Evolutionary conservation across 2,797 vertebrate genomes (phyloP).

Genomic region (Amblyopsis hoosieri): DNA sequence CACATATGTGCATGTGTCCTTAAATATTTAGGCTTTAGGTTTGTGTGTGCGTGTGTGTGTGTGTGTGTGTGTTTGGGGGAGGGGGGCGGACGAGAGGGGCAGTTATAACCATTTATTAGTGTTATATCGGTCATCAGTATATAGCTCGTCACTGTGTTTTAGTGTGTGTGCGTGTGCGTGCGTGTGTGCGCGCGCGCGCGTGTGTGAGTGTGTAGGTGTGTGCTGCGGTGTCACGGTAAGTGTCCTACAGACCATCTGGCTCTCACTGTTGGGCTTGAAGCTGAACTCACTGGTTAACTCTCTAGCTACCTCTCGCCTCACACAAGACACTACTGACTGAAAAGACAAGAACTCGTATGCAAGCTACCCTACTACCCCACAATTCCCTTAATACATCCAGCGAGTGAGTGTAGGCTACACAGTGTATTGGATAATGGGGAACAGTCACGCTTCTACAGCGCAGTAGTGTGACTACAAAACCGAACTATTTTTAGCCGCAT

Average conservation of each 20-base stretch:
- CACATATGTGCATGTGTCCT: neutral
- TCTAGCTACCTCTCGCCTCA: slow-evolving; percentile 34
- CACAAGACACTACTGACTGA: neutral
- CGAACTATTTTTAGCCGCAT: too few relatives aligned
- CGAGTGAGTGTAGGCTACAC: too few relatives aligned
- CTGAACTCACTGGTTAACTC: slow-evolving; percentile 70
- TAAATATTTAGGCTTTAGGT: neutral
- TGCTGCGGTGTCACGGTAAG: slow-evolving; percentile 55
- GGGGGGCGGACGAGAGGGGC: too few relatives aligned
- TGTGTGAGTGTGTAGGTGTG: slow-evolving; percentile 9
- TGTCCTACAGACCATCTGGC: slow-evolving; percentile 79
- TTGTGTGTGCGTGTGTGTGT: neutral
- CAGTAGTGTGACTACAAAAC: too few relatives aligned
- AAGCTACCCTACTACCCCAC: too few relatives aligned
- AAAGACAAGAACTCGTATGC: neutral
- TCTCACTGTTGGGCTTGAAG: slow-evolving; percentile 67
- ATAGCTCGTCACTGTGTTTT: too few relatives aligned
- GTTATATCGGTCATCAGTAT: too few relatives aligned
- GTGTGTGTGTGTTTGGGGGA: too few relatives aligned
- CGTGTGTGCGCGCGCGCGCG: neutral
- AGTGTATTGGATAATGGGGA: too few relatives aligned
- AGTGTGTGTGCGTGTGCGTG: slow-evolving; percentile 3
- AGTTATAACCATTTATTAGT: too few relatives aligned
- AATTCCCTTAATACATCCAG: too few relatives aligned
- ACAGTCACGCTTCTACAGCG: too few relatives aligned